Evolutionary conservation across 2,113 vertebrate species (phyloP), one percentile per base, ranked within the genome.

Genomic region (Tragulus kanchil): DNA sequence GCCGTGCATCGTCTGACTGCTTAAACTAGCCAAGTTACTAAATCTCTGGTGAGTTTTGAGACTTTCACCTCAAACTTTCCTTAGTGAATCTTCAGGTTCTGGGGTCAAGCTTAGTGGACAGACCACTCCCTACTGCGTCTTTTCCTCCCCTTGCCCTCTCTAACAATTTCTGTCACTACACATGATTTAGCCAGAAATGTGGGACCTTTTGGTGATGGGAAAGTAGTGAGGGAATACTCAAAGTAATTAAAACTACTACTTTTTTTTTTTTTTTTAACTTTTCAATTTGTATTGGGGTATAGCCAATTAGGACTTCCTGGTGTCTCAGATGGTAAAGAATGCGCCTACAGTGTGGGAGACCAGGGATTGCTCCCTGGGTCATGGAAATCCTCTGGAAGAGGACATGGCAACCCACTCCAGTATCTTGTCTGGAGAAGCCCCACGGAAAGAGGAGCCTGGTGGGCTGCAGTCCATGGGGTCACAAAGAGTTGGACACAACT

Each of bases 121-220:
- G 64, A 48, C 19, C 2, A 3, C 14, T 28, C 52, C 26, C 17
- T 45, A 28, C 26, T 82, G 12, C 71, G 25, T 36, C 56, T 62
- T 52, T 11, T 7, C 0, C 19, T 6, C 0, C 45, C 52, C 3
- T 48, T 45, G 3, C 1, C 10, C 16, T 28, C 36, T 2, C 3
- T 78, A 19, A 31, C 56, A 31, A 0, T 59, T 26, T 28, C 77
- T 67, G 78, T 69, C 73, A 19, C n/a, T 69, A 50, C 5, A 75
- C 25, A 16, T 45, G 14, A 69, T 71, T 59, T 87, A 93, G 31
- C 45, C n/a, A 78, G 88, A 94, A 90, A 61, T 58, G 45, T n/a
- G 1, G 26, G 36, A 6, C 42, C 64, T 89, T 91, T 81, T 85
- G 75, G 5, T 64, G 31, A 54, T 65, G 31, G n/a, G 54, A 21